Conservation (phyloP, 2,888 invertebrate species). For the Stenolophus ochropezus region DNA sequence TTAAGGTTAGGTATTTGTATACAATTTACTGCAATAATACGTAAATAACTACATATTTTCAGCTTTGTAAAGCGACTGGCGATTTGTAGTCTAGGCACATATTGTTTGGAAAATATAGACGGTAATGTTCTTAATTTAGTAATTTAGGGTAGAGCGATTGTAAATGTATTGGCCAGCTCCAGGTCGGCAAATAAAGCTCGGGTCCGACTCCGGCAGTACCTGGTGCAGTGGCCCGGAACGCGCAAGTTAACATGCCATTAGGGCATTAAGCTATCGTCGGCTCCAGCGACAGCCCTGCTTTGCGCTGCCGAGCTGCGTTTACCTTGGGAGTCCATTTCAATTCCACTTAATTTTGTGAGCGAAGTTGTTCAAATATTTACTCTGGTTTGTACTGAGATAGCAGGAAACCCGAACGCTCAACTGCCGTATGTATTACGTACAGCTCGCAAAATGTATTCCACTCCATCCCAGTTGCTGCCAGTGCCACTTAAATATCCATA, state of each 20-base stretch:
- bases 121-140: too few species aligned
- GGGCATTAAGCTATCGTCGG: constrained; percentile 53
- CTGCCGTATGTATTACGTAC: constrained; percentile 56
- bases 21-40: too few species aligned
- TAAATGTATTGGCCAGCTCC: too few species aligned
- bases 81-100: too few species aligned
- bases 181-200: constrained; percentile 30
- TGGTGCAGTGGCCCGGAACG: constrained; percentile 17
- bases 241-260: constrained; percentile 59
- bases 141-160: too few species aligned
- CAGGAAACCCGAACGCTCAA: constrained; percentile 47
- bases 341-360: constrained; percentile 75
- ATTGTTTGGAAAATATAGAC: too few species aligned
- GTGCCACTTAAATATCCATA: not conserved
- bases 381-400: constrained; percentile 70
- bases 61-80: too few species aligned
- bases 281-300: constrained; percentile 61
- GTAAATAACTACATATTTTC: too few species aligned
- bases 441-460: constrained; percentile 23
- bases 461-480: constrained; percentile 3
- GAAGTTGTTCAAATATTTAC: constrained; percentile 73
- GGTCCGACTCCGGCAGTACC: constrained; percentile 10
- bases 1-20: too few species aligned
- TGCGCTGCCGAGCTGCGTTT: constrained; percentile 66
- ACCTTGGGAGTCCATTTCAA: constrained; percentile 74